Conservation (phyloP, 2,113 vertebrate genomes). For the Apus apus region DNA sequence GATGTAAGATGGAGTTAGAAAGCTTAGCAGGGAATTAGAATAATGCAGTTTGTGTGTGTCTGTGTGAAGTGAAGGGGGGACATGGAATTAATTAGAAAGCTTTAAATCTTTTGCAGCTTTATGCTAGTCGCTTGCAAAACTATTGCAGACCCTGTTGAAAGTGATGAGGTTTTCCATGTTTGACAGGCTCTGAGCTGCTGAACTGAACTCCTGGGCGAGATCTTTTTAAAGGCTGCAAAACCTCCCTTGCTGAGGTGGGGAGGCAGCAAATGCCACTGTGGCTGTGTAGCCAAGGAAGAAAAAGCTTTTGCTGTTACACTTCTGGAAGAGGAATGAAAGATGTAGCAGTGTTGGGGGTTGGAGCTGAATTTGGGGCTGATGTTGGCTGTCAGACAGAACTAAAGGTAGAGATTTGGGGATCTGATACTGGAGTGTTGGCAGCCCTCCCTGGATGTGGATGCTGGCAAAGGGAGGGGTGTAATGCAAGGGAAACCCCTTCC, state of each 20-base stretch:
- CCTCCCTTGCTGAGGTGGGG: background rate
- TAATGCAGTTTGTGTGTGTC: slow-evolving; percentile 37
- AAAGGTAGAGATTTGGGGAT: background rate
- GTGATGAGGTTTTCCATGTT: background rate
- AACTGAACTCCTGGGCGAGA: background rate
- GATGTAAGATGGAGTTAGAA: slow-evolving; percentile 64
- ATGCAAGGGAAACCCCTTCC: background rate
- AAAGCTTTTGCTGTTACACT: background rate
- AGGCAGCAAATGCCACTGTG: background rate
- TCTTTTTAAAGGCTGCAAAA: slow-evolving; percentile 13
- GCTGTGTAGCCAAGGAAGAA: background rate
- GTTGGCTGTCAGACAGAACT: background rate
- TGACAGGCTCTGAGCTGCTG: background rate
- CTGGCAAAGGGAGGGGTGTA: background rate
- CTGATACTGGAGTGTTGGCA: background rate
- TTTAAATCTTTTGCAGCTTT: slow-evolving; percentile 45
- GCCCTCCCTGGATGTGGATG: background rate
- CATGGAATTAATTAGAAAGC: slow-evolving; percentile 54
- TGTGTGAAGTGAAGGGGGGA: background rate
- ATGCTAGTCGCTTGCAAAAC: background rate
- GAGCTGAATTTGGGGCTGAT: background rate
- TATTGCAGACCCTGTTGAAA: background rate
- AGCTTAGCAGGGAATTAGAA: slow-evolving; percentile 65
- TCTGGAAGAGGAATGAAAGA: background rate
- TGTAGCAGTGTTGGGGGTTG: background rate